Conservation (phyloP, 1,140 invertebrate genomes). For the Leptoteleia sp. region DNA sequence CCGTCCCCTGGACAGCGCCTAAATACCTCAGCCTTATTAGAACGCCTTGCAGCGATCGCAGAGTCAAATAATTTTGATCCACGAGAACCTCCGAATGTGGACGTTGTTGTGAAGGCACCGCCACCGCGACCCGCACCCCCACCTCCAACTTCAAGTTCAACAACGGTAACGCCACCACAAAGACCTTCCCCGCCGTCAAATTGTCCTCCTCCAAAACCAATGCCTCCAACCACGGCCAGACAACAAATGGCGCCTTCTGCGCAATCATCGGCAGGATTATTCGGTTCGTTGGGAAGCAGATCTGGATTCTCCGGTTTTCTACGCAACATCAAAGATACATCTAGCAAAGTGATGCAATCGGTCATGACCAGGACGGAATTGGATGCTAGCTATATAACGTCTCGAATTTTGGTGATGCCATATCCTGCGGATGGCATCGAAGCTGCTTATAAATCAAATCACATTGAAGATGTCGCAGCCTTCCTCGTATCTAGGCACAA, state of each 20-base stretch:
- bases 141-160: constrained; percentile 71
- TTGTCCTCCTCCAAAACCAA: constrained; percentile 73
- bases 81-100: constrained; percentile 87
- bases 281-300: constrained; percentile 91
- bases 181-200: constrained; percentile 63
- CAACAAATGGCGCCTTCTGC: constrained; percentile 53
- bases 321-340: constrained; percentile 97
- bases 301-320: constrained; percentile 82
- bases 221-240: constrained; percentile 62
- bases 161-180: constrained; percentile 54
- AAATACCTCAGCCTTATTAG: constrained; percentile 89
- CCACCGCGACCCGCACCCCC: constrained; percentile 75
- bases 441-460: constrained; percentile 94
- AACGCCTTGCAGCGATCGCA: constrained; percentile 92
- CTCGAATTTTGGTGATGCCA: constrained; percentile 94
- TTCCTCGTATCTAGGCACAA: constrained; percentile 89
- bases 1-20: constrained; percentile 91
- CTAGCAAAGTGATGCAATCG: constrained; percentile 97
- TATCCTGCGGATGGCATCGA: constrained; percentile 97
- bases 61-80: constrained; percentile 90
- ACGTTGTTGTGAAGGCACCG: constrained; percentile 78
- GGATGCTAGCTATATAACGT: constrained; percentile 95
- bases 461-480: constrained; percentile 93
- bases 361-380: constrained; percentile 94
- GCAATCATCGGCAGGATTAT: constrained; percentile 83